Evolutionary conservation across 2,797 vertebrate species (phyloP).

Genomic region (Xenops minutus): DNA sequence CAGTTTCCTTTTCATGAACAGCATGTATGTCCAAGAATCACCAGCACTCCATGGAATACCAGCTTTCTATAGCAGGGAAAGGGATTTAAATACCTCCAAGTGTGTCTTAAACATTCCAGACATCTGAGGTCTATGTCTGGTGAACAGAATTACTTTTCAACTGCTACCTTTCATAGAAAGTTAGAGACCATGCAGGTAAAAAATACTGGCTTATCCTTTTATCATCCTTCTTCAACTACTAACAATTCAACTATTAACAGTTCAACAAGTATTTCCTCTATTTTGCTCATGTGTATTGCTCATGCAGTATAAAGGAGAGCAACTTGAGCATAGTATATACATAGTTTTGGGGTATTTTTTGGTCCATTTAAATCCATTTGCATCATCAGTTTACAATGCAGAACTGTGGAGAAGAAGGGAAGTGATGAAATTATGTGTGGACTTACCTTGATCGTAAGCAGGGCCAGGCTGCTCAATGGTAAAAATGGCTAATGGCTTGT

Average conservation of each 20-base stretch:
- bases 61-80: background rate
- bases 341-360: background rate
- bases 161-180: background rate
- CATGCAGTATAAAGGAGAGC: background rate
- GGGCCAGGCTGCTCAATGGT: too few relatives aligned
- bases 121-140: background rate
- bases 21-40: background rate
- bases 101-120: background rate
- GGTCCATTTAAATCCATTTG: background rate
- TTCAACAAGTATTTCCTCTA: background rate
- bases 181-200: background rate
- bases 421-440: background rate
- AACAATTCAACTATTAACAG: background rate
- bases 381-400: background rate
- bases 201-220: background rate
- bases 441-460: background rate
- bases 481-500: background rate
- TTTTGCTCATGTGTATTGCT: background rate
- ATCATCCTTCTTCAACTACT: background rate
- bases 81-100: background rate
- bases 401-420: background rate
- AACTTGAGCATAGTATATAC: fast-evolving
- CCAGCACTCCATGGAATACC: background rate
- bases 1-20: background rate
- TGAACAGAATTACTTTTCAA: background rate